These are phyloP conservation scores for Cephus pygmeus DNA, from an alignment of 2,888 invertebrate species.

Conservation along the genomic window DNA sequence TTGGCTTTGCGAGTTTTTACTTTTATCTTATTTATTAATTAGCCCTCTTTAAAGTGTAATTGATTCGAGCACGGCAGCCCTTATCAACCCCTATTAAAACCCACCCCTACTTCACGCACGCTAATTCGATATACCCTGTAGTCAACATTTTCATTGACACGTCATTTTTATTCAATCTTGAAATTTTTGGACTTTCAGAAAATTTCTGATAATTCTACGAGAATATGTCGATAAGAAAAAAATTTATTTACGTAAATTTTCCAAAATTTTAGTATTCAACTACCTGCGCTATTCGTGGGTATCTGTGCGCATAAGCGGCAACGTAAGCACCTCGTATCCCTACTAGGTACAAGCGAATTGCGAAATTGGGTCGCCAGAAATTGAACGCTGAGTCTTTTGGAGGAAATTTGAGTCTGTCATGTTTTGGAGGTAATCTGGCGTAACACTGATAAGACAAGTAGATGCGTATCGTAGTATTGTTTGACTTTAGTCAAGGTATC, in stretches of 20 bases:
- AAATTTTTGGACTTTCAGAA: too few relatives aligned
- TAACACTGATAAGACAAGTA: neutral
- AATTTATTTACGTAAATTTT: neutral
- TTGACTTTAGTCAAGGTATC: neutral
- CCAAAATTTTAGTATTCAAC: neutral
- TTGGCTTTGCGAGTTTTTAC: neutral
- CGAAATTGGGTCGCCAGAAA: conserved; percentile 62
- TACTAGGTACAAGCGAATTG: conserved; percentile 39
- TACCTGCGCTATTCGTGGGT: neutral
- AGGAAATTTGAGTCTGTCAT: neutral
- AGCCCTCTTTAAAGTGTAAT: neutral
- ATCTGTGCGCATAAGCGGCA: conserved; percentile 8
- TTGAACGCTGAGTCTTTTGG: conserved; percentile 40
- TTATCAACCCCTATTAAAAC: neutral
- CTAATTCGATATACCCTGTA: neutral
- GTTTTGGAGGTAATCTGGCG: neutral
- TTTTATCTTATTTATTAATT: neutral
- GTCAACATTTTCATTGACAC: neutral
- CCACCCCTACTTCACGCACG: conserved; percentile 6
- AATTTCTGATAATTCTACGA: too few relatives aligned
- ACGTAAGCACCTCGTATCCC: conserved; percentile 21
- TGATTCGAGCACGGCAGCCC: neutral
- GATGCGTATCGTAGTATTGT: neutral
- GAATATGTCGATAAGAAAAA: neutral
- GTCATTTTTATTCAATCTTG: too few relatives aligned